Conservation (phyloP, 2,113 vertebrate species). For the Thunnus thynnus region DNA sequence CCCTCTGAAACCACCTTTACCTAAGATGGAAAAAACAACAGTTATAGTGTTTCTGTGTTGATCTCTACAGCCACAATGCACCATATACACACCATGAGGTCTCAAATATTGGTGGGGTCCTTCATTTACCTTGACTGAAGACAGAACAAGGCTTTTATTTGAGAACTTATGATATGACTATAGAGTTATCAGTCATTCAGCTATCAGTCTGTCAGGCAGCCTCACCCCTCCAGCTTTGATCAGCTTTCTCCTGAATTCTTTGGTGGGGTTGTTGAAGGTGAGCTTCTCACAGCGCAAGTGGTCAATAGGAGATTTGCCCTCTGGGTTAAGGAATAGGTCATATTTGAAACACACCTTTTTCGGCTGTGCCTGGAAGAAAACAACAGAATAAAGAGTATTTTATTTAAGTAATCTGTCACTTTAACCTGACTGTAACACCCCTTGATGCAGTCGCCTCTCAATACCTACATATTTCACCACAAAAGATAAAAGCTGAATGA, state of each 20-base stretch:
- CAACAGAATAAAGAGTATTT: not conserved
- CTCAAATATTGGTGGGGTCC: not conserved
- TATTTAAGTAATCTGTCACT: not conserved
- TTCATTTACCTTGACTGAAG: not conserved
- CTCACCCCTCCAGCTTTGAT: conserved; percentile 97
- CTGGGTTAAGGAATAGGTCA: conserved; percentile 97
- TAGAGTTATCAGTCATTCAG: conserved; percentile 8
- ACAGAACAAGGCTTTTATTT: not conserved
- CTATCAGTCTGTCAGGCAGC: not conserved
- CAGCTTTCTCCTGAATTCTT: conserved; percentile 97
- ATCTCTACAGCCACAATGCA: not conserved
- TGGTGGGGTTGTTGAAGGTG: conserved; percentile 99
- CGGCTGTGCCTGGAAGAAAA: conserved; percentile 91
- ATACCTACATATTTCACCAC: conserved; percentile 35
- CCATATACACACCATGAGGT: not conserved
- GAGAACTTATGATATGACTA: not conserved
- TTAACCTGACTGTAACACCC: not conserved
- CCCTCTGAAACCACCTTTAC: conserved; percentile 98
- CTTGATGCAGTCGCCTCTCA: not conserved
- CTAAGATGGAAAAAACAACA: conserved; percentile 73
- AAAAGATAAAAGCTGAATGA: conserved; percentile 54
- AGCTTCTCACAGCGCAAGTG: conserved; percentile 99
- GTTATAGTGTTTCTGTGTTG: not conserved
- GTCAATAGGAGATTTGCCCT: conserved; percentile 98
- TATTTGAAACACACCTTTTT: conserved; percentile 98